Base-by-base conservation (phyloP, 2,888 invertebrate species). In the Orgyia antiqua region DNA sequence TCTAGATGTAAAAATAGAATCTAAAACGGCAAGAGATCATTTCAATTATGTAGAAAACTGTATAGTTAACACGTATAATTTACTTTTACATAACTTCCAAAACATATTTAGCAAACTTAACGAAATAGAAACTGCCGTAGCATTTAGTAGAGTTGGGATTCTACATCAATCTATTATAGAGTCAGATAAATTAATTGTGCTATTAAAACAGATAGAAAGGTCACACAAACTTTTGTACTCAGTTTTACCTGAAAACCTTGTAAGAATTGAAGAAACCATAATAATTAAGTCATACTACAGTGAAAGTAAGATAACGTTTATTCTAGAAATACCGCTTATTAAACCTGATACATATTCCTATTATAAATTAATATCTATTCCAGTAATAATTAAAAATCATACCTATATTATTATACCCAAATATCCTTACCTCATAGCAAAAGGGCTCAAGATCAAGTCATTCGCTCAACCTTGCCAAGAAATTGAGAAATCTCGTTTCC, bases 351-450 rank as follows among this genome's bases (percentile, higher is more conserved):
- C 15, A 6, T 15, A 15, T 15, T 15, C 15, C 6, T 15, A 15
- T 15, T 15, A 15, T 15, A 15, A 6, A 15, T 6, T 15, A 15
- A 4, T 15, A 6, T 6, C 15, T 6, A 15, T 15, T 6, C 15
- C 15, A 6, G 15, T 15, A 15, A 15, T 15, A 4, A 15, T 6
- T 15, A 15, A 15, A 4, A 15, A 15, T 15, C 15, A 15, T 15
- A 15, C 15, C 15, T 6, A 15, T 4, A 28, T 28, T 6, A 33
- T 39, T 8, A 19, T 39, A 15, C 33, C 39, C 25, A 32, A 39
- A 27, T 33, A 36, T 13, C 36, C 33, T 24, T 40, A 30, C 36
- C 33, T 40, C 24, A 27, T 40, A 12, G 39, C 27, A 24, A 40
- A 36, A 25, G 31, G 36, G 18, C 33, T 28, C 24, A 26, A 28